phyloP scores from a whole-genome alignment of 2,113 vertebrate species.

The Turnix velox region DNA sequence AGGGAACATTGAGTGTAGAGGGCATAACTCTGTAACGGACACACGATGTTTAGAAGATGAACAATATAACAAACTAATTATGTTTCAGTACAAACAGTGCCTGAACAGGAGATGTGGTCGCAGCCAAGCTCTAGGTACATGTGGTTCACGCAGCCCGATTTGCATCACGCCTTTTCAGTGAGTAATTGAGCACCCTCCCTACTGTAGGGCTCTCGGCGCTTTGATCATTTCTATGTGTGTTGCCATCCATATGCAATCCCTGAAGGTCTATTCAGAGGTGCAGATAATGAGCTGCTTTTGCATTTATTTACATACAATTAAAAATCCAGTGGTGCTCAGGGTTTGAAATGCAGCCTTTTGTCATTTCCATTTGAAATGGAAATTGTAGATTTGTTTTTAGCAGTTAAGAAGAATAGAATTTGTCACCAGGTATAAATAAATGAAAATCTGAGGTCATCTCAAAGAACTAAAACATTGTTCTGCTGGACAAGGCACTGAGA shows the following conservation, averaged over 20 bases:
- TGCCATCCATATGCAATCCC: background rate
- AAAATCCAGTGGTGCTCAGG: background rate
- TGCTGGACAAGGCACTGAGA: no score
- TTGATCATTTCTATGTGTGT: background rate
- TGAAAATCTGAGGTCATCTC: background rate
- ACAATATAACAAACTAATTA: slow-evolving; percentile 33
- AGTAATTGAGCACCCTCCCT: background rate
- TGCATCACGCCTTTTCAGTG: background rate
- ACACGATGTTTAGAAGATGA: background rate
- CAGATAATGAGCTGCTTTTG: background rate
- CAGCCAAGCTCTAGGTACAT: background rate
- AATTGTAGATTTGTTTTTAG: background rate
- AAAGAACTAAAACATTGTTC: background rate
- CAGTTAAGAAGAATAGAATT: background rate
- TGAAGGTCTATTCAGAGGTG: background rate
- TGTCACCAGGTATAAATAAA: background rate
- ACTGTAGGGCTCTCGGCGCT: background rate
- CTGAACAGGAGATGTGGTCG: background rate
- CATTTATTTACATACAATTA: background rate
- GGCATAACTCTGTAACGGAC: background rate
- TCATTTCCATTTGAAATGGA: background rate
- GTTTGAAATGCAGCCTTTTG: background rate
- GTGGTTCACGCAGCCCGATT: background rate
- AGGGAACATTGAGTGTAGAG: background rate
- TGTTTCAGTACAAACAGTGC: slow-evolving; percentile 33